Percentiles rank a stretch among this genome's conserved stretches.
Evolutionary conservation across 2,113 vertebrate genomes (phyloP).

Genomic region (Ranitomeya imitator): DNA sequence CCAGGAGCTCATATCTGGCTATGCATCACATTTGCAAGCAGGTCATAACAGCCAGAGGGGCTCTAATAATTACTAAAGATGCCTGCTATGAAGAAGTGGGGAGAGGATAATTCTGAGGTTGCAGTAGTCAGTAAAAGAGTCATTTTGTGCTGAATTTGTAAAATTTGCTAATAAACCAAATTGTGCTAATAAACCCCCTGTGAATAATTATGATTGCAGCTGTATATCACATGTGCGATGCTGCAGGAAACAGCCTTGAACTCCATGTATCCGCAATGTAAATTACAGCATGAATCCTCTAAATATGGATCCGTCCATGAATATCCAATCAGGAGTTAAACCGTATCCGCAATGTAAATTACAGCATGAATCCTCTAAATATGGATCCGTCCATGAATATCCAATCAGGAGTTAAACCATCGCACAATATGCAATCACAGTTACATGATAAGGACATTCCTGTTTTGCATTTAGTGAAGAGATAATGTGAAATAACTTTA

Average conservation of each 20-base stretch:
- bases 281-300: not conserved
- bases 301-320: not conserved
- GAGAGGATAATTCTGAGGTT: too few species aligned
- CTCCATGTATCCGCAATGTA: not conserved
- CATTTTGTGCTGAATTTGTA: too few species aligned
- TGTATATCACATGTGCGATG: not conserved
- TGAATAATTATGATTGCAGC: not conserved
- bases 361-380: not conserved
- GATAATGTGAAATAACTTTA: not conserved
- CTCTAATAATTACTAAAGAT: too few species aligned
- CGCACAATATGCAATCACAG: conserved; percentile 17
- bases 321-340: conserved; percentile 14
- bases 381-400: not conserved
- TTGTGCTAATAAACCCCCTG: too few species aligned
- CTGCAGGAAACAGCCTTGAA: not conserved
- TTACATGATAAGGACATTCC: not conserved
- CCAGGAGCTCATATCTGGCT: too few species aligned
- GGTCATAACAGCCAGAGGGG: too few species aligned
- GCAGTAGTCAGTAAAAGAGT: too few species aligned
- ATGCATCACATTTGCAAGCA: too few species aligned
- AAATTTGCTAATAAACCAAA: too few species aligned
- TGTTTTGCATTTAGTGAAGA: not conserved
- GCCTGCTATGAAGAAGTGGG: too few species aligned
- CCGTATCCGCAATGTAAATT: not conserved
- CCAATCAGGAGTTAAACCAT: not conserved